phyloP scores from a whole-genome alignment of 1,140 invertebrate genomes.

The Euwallacea similis region DNA sequence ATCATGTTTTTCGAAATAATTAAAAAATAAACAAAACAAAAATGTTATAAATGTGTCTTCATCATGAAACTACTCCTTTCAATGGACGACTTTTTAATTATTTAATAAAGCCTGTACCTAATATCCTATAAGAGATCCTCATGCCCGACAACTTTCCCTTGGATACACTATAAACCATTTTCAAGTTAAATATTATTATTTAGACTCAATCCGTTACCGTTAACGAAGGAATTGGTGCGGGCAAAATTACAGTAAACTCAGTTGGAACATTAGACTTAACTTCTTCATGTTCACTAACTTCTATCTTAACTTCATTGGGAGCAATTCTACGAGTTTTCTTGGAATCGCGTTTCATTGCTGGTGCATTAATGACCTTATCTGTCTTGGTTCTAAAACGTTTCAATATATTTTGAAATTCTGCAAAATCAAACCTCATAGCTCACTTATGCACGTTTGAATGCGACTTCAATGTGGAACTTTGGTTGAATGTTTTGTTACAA shows the following conservation, averaged over 20 bases:
- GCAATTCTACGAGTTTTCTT: conserved; percentile 3
- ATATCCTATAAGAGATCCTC: too few relatives aligned
- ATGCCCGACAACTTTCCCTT: too few relatives aligned
- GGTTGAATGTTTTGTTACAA: conserved; percentile 48
- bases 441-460: conserved; percentile 31
- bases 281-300: conserved; percentile 19
- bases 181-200: too few relatives aligned
- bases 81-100: too few relatives aligned
- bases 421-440: conserved; percentile 4
- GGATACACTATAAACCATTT: too few relatives aligned
- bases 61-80: too few relatives aligned
- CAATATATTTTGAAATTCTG: neutral
- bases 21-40: too few relatives aligned
- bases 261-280: conserved; percentile 13
- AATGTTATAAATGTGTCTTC: too few relatives aligned
- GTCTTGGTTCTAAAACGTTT: conserved; percentile 4
- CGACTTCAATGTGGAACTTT: conserved; percentile 37
- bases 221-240: conserved; percentile 27
- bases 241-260: conserved; percentile 34
- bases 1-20: too few relatives aligned
- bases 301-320: conserved; percentile 20
- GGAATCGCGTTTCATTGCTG: neutral
- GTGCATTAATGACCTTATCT: neutral
- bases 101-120: too few relatives aligned
- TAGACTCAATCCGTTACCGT: too few relatives aligned